Base-by-base conservation (phyloP, 2,888 invertebrate genomes). In the Athalia cordata region DNA sequence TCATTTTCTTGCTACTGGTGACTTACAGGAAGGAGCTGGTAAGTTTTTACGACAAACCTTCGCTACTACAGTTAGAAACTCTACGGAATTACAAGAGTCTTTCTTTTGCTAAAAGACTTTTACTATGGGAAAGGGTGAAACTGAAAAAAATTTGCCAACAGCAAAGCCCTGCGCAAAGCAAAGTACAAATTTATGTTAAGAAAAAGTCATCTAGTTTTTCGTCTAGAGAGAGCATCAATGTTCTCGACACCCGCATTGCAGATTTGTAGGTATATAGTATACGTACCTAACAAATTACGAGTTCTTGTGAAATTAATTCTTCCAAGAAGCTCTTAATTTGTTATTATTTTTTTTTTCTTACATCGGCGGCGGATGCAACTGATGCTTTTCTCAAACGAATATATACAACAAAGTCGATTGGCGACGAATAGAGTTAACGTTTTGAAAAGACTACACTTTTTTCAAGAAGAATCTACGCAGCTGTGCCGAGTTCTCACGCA, bases 401-500 rank as follows among this genome's bases (percentile, higher is more conserved):
- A 29, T 2, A 29, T 29, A 29, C 29, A 29, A 29, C 29, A 29
- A 29, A 29, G 29, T 29, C 50, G 15, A 66, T 66, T 50, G 49
- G 49, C 49, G 9, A 15, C 13, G 13, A 29, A 29, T 29, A 49
- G 45, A 45, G n/a, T 8, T 5, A 0, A 49, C 4, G 6, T 66
- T 8, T 13, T 4, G 15, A 50, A 49, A n/a, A 9, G 50, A 57
- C 45, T 13, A 15, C 55, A 52, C 55, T 70, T 70, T 55, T 70
- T 45, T 3, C 29, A 29, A 29, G 45, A 15, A 8, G 29, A 8
- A 70, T 9, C n/a, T 43, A 43, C 29, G 29, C 29, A 43, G 15
- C n/a, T n/a, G 65, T 70, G 55, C 55, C n/a, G n/a, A 11, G 0
- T 70, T 55, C 55, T 45, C 29, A 70, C 70, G 70, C 55, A 57